These are phyloP conservation scores for Chondrilla cf. caribensis DNA, from an alignment of 37 sponge, comb jelly and placozoan genomes.

Conservation along the genomic window DNA sequence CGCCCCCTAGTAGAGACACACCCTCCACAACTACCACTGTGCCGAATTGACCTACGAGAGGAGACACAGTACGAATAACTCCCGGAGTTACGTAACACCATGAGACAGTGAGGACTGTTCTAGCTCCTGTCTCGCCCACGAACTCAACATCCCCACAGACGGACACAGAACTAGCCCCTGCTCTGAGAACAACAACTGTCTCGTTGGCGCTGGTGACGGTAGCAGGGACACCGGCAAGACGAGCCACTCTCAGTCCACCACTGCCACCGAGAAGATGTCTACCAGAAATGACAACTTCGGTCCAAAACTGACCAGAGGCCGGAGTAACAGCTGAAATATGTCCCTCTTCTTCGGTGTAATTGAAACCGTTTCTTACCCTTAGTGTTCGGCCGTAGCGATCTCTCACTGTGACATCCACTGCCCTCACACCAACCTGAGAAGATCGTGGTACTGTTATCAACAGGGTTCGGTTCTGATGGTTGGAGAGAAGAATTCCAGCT, in stretches of 20 bases:
- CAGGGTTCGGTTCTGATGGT: background rate
- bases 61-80: slow-evolving; percentile 16
- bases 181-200: slow-evolving; percentile 26
- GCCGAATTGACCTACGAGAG: slow-evolving; percentile 52
- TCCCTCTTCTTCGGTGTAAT: slow-evolving; percentile 56
- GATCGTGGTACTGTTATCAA: slow-evolving; percentile 46
- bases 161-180: background rate
- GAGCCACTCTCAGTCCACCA: background rate
- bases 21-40: slow-evolving; percentile 51
- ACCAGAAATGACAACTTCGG: slow-evolving; percentile 45
- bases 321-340: slow-evolving; percentile 40
- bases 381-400: slow-evolving; percentile 19
- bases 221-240: slow-evolving; percentile 45
- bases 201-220: background rate
- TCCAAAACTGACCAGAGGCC: slow-evolving; percentile 56
- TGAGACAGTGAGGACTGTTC: slow-evolving; percentile 32
- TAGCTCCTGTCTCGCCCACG: slow-evolving; percentile 51
- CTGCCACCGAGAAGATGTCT: slow-evolving; percentile 65
- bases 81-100: slow-evolving; percentile 55
- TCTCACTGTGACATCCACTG: slow-evolving; percentile 58
- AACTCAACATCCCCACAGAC: slow-evolving; percentile 50
- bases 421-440: slow-evolving; percentile 15
- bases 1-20: slow-evolving; percentile 37
- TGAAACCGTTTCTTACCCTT: slow-evolving; percentile 51
- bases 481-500: slow-evolving; percentile 23